A percentile compares a stretch with the other conserved stretches of the same genome.
These are phyloP conservation scores for Psammodynastes pulverulentus DNA, from an alignment of 2,113 vertebrate species.

Conservation along the genomic window DNA sequence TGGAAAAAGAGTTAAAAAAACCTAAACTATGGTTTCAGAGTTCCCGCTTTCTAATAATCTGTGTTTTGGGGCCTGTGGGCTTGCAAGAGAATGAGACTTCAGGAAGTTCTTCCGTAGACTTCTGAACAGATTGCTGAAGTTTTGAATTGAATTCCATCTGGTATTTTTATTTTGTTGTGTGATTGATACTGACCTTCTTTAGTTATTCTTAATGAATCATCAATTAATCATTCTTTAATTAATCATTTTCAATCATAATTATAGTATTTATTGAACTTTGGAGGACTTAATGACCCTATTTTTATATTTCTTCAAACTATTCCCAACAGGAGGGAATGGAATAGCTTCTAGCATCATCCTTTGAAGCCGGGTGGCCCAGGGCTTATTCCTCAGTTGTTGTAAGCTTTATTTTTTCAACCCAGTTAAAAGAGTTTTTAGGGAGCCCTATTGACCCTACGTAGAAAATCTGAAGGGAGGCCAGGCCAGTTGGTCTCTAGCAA, in stretches of 20 bases:
- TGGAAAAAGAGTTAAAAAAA: background rate
- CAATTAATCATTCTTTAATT: background rate
- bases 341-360: background rate
- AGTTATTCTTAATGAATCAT: background rate
- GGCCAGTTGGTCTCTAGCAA: background rate
- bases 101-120: background rate
- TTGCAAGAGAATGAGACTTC: background rate
- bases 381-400: background rate
- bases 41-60: background rate
- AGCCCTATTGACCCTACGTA: background rate
- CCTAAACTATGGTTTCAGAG: background rate
- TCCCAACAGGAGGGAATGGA: background rate
- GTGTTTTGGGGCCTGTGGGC: background rate
- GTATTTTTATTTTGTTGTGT: background rate
- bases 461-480: background rate
- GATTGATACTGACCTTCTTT: background rate
- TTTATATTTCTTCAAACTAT: background rate
- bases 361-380: background rate
- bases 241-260: background rate
- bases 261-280: background rate
- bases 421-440: background rate
- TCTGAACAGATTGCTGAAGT: background rate
- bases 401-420: background rate
- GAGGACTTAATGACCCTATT: background rate
- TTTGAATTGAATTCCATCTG: background rate